Evolutionary conservation across 1,140 invertebrate genomes (phyloP), one percentile per base, ranked within the genome.

Genomic region (Drosophila subobscura): DNA sequence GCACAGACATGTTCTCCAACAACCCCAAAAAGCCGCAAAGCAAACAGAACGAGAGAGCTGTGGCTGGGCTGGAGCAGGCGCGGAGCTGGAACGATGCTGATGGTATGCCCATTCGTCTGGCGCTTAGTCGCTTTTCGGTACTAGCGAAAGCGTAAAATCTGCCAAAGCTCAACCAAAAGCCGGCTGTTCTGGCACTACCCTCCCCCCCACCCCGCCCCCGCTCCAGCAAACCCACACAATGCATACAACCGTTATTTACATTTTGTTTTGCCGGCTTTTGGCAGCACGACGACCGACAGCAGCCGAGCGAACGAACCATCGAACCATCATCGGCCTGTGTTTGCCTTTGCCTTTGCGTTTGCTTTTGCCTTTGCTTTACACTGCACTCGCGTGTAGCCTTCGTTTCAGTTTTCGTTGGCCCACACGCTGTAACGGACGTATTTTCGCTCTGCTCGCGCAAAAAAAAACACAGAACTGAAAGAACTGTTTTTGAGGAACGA

Each of bases 211-310:
- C 23, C 12, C 8, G 1, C 20, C 5, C 33, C 23, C 12, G 6
- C 12, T 14, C 22, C 41, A 16, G 10, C 16, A 4, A 4, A 4
- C 33, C 33, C 3, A 27, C 25, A 58, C 40, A 33, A 49, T 16
- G 45, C 27, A 55, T 41, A 47, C 58, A 33, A 57, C 50, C 77
- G 79, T 80, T 85, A 85, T 85, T 85, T 85, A 85, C 81, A 85
- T 81, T 85, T 85, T 85, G 81, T 85, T 85, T 81, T 85, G 81
- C 81, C 81, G 81, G 81, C 81, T 86, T 85, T 86, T 86, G 83
- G 50, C 16, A 42, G 23, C 66, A 33, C 29, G 37, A 16, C 37
- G 16, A 46, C 41, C 59, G 49, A 40, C 29, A 2, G 41, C 37
- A 25, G 29, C 23, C 57, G 27, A 45, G 41, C 51, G 59, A 46